These are phyloP conservation scores for Wiebesia pumilae DNA, from an alignment of 1,140 invertebrate species.

Conservation along the genomic window DNA sequence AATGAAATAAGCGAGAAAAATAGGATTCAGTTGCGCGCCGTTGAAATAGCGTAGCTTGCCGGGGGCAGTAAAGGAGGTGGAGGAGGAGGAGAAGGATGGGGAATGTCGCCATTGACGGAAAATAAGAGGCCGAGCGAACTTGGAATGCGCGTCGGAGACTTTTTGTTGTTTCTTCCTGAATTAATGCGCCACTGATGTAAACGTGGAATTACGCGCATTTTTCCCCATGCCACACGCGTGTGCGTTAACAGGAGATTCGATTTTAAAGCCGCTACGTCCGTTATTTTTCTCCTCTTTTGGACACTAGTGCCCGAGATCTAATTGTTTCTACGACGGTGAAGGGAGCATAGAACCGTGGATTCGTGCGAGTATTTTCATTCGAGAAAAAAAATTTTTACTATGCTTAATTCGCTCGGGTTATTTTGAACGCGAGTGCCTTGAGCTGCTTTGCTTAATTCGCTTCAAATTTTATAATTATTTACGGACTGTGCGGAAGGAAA, in stretches of 20 bases:
- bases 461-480: neutral
- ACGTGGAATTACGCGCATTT: neutral
- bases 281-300: neutral
- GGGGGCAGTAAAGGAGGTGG: too few relatives aligned
- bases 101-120: neutral
- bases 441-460: neutral
- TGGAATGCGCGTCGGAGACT: neutral
- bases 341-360: too few relatives aligned
- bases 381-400: neutral
- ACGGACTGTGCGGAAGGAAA: neutral
- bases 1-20: neutral
- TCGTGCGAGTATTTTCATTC: neutral
- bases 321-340: too few relatives aligned
- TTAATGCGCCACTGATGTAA: neutral
- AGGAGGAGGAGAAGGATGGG: too few relatives aligned
- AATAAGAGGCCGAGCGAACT: neutral
- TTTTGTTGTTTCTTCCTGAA: neutral
- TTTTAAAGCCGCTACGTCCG: neutral
- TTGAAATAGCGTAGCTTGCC: neutral
- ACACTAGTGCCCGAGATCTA: too few relatives aligned
- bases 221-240: neutral
- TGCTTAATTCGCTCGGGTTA: neutral
- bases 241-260: neutral
- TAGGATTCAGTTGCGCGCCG: neutral
- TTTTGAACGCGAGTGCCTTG: neutral